Conservation (phyloP, 1,140 invertebrate species). For the Polypedilum vanderplanki region DNA sequence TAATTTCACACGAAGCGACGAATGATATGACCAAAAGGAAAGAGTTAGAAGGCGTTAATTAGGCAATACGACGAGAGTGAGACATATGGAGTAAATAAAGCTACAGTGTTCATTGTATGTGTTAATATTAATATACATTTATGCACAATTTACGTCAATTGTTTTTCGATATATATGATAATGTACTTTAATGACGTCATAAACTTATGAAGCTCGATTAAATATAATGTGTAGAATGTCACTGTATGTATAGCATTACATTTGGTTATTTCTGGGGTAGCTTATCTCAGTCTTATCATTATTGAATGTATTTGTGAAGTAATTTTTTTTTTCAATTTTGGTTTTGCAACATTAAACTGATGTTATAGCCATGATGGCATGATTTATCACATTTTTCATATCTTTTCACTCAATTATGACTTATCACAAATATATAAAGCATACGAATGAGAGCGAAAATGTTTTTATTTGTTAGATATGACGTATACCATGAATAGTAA, state of each 20-base stretch:
- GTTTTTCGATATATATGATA: background rate
- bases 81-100: background rate
- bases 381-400: slow-evolving; percentile 22
- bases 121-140: background rate
- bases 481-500: background rate
- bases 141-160: slow-evolving; percentile 6
- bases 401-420: slow-evolving; percentile 24
- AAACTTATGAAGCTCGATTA: background rate
- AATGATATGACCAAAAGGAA: no score
- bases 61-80: background rate
- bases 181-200: background rate
- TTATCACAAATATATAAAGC: background rate
- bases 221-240: no score
- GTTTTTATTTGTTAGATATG: background rate
- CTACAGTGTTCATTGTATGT: no score
- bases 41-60: background rate
- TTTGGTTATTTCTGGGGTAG: background rate
- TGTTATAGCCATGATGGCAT: background rate
- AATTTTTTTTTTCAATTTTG: background rate
- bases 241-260: no score
- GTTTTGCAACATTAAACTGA: slow-evolving; percentile 11
- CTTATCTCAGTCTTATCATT: background rate
- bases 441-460: background rate
- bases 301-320: background rate
- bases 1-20: no score